Evolutionary conservation across 1,140 invertebrate genomes (phyloP), one percentile per base, ranked within the genome.

Genomic region (Thalassaphorura encarpata): DNA sequence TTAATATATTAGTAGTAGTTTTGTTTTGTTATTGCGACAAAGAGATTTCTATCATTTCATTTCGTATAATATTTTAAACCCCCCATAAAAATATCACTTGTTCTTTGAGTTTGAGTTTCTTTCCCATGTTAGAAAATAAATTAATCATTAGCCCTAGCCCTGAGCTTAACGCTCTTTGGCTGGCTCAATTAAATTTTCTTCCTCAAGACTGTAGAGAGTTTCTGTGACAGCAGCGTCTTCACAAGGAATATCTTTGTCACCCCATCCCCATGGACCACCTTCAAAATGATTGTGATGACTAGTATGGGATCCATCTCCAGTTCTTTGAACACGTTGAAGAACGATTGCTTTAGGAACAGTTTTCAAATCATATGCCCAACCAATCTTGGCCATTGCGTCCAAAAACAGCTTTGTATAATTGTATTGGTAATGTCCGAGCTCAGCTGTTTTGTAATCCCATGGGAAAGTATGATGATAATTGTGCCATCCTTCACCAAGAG

Each of bases 401-500:
- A 95, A 87, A 57, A 91, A 80, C 0, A 77, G 77, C 0, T 85
- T 88, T 0, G 87, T 89, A 43, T 84, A 68, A 69, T 94, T 94
- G n/a, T 77, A 75, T 16, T 73, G 72, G n/a, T 77, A 75, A 16
- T 73, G 72, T 73, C 84, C 83, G 18, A 84, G 74, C 66, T 87
- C 85, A 3, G 80, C 80, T 21, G 83, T 79, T 61, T 85, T 82
- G 73, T 89, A 89, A 68, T 94, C 92, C 78, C 84, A 87, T 0
- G 90, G 90, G 69, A 94, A 93, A 0, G 83, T 83, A 70, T 94
- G 89, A 63, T 95, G 91, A 69, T 91, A 95, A 72, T 92, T 93
- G 69, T 93, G 88, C 80, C 85, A 90, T 18, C 88, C 88, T 72
- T 87, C 80, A 2, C 80, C 80, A 3, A 71, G 54, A 1, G 70